Evolutionary conservation across 2,888 invertebrate genomes (phyloP).

Genomic region (Tachina grossa): DNA sequence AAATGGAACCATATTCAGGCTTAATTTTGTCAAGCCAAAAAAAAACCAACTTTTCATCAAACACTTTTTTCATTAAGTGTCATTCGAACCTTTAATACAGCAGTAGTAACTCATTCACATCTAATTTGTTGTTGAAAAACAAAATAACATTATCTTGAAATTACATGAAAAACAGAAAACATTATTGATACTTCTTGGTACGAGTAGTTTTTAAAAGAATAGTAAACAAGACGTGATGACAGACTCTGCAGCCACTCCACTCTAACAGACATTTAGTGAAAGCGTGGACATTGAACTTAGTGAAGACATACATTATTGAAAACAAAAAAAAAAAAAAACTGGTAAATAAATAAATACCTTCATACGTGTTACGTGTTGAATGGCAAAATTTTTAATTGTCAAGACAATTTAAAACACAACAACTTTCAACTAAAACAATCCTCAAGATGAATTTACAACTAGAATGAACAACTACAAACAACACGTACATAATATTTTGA

Average conservation of each 20-base stretch:
- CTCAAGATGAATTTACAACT: constrained; percentile 8
- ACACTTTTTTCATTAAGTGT: not conserved
- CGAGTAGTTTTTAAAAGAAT: constrained; percentile 5
- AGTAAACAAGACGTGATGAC: constrained; percentile 8
- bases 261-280: constrained; percentile 50
- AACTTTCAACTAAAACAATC: constrained; percentile 6
- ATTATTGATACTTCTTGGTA: constrained; percentile 27
- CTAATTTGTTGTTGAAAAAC: constrained; percentile 1
- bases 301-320: not conserved
- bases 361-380: constrained; percentile 20
- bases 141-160: constrained; percentile 7
- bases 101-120: not conserved
- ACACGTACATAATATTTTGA: not conserved
- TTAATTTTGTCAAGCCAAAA: no score
- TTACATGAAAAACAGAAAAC: constrained; percentile 3
- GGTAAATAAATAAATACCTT: constrained; percentile 11
- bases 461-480: constrained; percentile 11
- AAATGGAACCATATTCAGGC: not conserved
- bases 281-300: constrained; percentile 66
- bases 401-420: constrained; percentile 24
- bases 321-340: constrained; percentile 15
- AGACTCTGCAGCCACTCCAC: not conserved
- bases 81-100: not conserved
- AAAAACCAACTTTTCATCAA: constrained; percentile 35
- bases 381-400: constrained; percentile 28